Evolutionary conservation across 2,797 vertebrate genomes (phyloP), one percentile per base, ranked within the genome.

Genomic region (Brotula barbata): DNA sequence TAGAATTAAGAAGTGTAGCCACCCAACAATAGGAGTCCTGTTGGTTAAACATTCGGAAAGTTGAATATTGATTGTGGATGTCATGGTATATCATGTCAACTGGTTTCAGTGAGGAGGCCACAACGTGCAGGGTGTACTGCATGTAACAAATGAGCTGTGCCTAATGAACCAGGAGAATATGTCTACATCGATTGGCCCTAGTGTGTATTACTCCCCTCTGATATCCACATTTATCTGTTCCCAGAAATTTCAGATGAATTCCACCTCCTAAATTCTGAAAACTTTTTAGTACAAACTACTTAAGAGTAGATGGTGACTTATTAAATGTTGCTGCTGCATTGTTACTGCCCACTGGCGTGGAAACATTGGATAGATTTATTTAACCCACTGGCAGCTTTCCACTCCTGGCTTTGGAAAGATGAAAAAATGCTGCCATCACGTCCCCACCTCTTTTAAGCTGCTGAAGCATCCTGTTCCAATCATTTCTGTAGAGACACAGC

Each of bases 361-460:
- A 89, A 88, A 60, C 52, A 84, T 75, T 12, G 39, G 28, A 91
- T 91, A 25, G 88, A 90, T 72, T 65, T 28, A 12, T 87, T 85
- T 73, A 69, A 73, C 68, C 77, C 72, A 48, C 68, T 86, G 89
- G 78, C 83, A 82, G 75, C 68, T 83, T 81, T 88, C 85, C 83
- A 81, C 47, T 25, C 58, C 33, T 45, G 52, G 80, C 75, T 75
- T 75, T 73, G 69, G 70, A 78, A 67, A 68, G 56, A 71, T 53
- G 65, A 42, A 50, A 79, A 48, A 46, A 48, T 15, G 56, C 55
- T 21, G 53, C 46, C 58, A 47, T 75, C 61, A 49, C 68, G 58
- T 65, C 65, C 70, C 70, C 65, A 55, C 0, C 41, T 42, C 37
- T 65, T n/a, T 60, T 51, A 68, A 84, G 75, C 74, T 70, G 64